These are phyloP conservation scores for Tetheella fluctuosa DNA, from an alignment of 2,888 invertebrate species.

Conservation along the genomic window DNA sequence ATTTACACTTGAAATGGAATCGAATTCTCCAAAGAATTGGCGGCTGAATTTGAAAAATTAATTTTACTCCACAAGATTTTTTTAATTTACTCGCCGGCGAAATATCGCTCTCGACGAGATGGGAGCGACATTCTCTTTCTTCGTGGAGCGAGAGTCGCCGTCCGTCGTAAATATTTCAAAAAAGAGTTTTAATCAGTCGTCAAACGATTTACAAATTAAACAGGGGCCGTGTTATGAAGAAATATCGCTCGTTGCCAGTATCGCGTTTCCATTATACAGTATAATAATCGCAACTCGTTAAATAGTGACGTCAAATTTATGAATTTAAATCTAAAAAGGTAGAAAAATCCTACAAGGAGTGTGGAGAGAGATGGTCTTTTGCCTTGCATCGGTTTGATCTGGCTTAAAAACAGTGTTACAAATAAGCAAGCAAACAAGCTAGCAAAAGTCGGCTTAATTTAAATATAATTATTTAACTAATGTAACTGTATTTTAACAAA, in stretches of 20 bases:
- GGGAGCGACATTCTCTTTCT: slow-evolving; percentile 33
- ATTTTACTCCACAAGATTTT: background rate
- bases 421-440: too few relatives aligned
- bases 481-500: too few relatives aligned
- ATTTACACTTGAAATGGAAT: slow-evolving; percentile 5
- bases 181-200: slow-evolving; percentile 83
- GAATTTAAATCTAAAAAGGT: too few relatives aligned
- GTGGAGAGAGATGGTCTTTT: background rate
- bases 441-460: too few relatives aligned
- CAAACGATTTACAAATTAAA: slow-evolving; percentile 84
- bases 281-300: background rate
- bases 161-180: slow-evolving; percentile 74
- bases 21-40: slow-evolving; percentile 7
- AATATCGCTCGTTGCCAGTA: slow-evolving; percentile 73
- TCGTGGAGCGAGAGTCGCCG: slow-evolving; percentile 21
- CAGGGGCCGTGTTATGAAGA: slow-evolving; percentile 81
- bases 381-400: too few relatives aligned
- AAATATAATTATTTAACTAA: too few relatives aligned
- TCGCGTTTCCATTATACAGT: slow-evolving; percentile 9
- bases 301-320: too few relatives aligned
- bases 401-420: too few relatives aligned
- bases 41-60: background rate
- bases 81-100: slow-evolving; percentile 8
- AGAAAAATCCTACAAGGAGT: too few relatives aligned
- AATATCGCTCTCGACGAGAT: background rate